Evolutionary conservation across 2,113 vertebrate genomes (phyloP), one percentile per base, ranked within the genome.

Genomic region (Gallinago media): DNA sequence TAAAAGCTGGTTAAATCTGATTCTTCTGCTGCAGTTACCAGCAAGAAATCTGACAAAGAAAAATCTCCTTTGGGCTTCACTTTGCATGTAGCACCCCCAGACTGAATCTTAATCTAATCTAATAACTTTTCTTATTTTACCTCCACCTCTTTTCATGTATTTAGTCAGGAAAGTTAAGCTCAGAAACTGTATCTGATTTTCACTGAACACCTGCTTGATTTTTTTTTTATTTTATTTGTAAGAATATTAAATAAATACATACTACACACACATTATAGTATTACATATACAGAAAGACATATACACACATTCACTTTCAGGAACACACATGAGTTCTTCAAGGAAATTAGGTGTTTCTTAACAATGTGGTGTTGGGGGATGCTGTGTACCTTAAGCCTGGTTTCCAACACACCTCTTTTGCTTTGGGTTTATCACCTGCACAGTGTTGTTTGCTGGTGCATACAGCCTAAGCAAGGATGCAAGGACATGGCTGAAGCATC

Each of bases 381-480:
- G 17, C 46, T 10, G 10, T 4, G 14, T 15, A 22, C 20, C 14
- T 52, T 50, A 42, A 79, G 21, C 22, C 4, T 38, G 22, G 31
- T 92, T 92, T 71, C 71, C 38, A 46, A 27, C 0, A 6, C 22
- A 22, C 19, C 20, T 15, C 7, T 75, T 89, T 50, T 55, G 4
- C 46, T 71, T 54, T 79, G 67, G 62, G 9, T 44, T 49, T 25
- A 49, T 46, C 67, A 54, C 15, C 12, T 25, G 19, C 18, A 14
- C 25, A 1, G 2, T 26, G 47, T 12, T 0, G 0, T 10, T 47
- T 52, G 36, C 17, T 31, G 32, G 23, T 23, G 17, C 20, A 5
- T 0, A 2, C 11, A 21, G n/a, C 4, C 11, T 42, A 17, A 6
- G 11, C 3, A 11, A 15, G 17, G 11, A 31, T 25, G 26, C 21